A percentile compares a stretch with the other conserved stretches of the same genome.
Evolutionary conservation across 2,888 invertebrate genomes (phyloP).

Genomic region (Cheilosia soror): DNA sequence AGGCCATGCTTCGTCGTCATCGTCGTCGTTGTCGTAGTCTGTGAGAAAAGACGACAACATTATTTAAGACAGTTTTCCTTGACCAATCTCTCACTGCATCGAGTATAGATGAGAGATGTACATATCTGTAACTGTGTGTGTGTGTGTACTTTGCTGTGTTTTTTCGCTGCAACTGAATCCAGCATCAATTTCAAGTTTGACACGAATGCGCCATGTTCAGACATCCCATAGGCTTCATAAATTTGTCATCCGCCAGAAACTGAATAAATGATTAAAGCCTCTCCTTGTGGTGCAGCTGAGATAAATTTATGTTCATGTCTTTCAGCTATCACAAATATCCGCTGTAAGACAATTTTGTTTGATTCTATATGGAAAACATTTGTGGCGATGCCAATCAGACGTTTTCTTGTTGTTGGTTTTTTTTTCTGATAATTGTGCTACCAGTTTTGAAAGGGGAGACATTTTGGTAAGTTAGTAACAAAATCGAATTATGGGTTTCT

Average conservation of each 20-base stretch:
- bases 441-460: slow-evolving; percentile 30
- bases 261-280: slow-evolving; percentile 67
- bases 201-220: slow-evolving; percentile 73
- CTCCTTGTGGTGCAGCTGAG: slow-evolving; percentile 33
- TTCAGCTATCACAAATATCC: slow-evolving; percentile 53
- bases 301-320: slow-evolving; percentile 67
- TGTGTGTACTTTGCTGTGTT: neutral
- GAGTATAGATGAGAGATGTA: slow-evolving; percentile 38
- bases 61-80: slow-evolving; percentile 60
- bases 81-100: slow-evolving; percentile 65
- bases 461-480: too few relatives aligned
- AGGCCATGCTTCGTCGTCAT: slow-evolving; percentile 26
- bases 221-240: slow-evolving; percentile 73
- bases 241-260: slow-evolving; percentile 70
- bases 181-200: slow-evolving; percentile 74
- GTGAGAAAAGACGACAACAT: slow-evolving; percentile 38
- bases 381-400: slow-evolving; percentile 30
- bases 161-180: slow-evolving; percentile 52
- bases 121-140: neutral
- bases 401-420: too few relatives aligned
- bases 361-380: slow-evolving; percentile 33
- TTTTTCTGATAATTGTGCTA: slow-evolving; percentile 30
- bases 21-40: neutral
- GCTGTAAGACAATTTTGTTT: slow-evolving; percentile 61
- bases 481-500: too few relatives aligned